phyloP scores from a whole-genome alignment of 2,113 vertebrate species.

The Pterocles orientalis region DNA sequence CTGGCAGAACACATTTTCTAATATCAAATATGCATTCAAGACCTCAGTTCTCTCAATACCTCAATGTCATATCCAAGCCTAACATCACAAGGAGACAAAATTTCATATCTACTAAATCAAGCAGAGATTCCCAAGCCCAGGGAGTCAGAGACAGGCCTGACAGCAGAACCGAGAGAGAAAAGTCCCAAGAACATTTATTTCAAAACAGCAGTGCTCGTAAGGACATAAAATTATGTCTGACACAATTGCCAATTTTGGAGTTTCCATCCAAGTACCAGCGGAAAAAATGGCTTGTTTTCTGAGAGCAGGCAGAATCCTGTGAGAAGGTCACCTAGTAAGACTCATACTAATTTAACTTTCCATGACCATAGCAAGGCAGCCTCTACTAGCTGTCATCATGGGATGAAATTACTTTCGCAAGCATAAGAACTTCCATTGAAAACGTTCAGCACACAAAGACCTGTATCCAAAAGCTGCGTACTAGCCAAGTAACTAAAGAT shows the following conservation, averaged over 20 bases:
- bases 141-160: neutral
- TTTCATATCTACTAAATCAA: neutral
- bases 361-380: neutral
- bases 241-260: neutral
- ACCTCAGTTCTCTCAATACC: neutral
- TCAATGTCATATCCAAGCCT: neutral
- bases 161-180: neutral
- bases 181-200: neutral
- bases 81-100: neutral
- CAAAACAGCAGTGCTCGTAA: neutral
- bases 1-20: neutral
- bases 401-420: conserved; percentile 45
- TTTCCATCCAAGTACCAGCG: neutral
- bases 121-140: neutral
- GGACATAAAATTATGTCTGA: neutral
- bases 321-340: conserved; percentile 26
- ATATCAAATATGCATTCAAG: neutral
- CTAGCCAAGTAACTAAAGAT: neutral
- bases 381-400: conserved; percentile 24
- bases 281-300: neutral
- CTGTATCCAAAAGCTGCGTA: neutral
- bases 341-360: neutral
- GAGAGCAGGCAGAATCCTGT: neutral
- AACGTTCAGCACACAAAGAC: neutral
- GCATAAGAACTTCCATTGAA: neutral